These are phyloP conservation scores for Chaetodon trifascialis DNA, from an alignment of 2,113 vertebrate species.

Conservation along the genomic window DNA sequence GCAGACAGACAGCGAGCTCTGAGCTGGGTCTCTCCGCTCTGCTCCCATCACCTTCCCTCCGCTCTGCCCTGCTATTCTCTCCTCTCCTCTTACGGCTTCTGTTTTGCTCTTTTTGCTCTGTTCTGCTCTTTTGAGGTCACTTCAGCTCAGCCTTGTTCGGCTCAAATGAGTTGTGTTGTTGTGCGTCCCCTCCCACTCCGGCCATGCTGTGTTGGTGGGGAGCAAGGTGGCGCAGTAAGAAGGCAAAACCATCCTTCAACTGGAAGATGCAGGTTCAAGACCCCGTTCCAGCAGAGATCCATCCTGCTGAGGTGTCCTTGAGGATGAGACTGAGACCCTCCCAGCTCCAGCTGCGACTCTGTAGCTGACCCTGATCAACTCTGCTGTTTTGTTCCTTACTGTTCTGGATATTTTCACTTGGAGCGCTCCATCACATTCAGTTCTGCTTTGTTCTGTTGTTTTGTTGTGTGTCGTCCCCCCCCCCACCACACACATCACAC, in stretches of 20 bases:
- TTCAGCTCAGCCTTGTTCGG: conserved; percentile 32
- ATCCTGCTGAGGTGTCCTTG: conserved; percentile 50
- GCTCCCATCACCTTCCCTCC: conserved; percentile 77
- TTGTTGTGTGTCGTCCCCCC: no score
- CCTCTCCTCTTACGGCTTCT: conserved; percentile 44
- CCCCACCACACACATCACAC: background rate
- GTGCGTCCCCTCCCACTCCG: conserved; percentile 25
- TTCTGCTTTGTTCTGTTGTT: conserved; percentile 26
- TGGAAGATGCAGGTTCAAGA: conserved; percentile 45
- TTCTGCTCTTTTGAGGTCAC: conserved; percentile 64
- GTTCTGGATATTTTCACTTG: conserved; percentile 64
- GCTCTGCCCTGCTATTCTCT: conserved; percentile 45
- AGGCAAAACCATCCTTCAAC: conserved; percentile 24
- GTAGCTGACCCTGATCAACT: conserved; percentile 43
- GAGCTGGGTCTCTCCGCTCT: conserved; percentile 71
- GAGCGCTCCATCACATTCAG: conserved; percentile 23
- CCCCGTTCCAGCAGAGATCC: conserved; percentile 18
- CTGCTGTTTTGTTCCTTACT: conserved; percentile 9
- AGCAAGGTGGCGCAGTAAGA: conserved; percentile 22
- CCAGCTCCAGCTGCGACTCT: conserved; percentile 24
- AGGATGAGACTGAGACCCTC: conserved; percentile 33
- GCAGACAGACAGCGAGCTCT: conserved; percentile 89
- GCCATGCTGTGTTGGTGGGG: background rate
- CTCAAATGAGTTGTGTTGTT: conserved; percentile 34
- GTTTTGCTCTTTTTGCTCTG: conserved; percentile 35